phyloP scores from a whole-genome alignment of 2,113 vertebrate species.

The Catharus minimus region DNA sequence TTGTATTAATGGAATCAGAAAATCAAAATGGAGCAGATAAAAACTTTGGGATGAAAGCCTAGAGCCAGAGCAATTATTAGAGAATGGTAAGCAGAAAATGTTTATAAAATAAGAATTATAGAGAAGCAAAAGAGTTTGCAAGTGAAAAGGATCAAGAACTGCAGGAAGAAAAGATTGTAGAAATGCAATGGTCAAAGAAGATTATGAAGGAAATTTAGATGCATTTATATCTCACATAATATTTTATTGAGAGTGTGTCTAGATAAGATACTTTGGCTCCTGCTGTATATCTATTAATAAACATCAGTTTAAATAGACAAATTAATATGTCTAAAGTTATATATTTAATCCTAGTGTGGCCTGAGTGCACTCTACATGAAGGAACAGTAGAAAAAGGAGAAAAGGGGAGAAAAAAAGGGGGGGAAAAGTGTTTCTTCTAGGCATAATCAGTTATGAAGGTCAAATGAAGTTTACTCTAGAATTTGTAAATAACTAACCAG shows the following conservation, averaged over 20 bases:
- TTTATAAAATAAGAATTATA: not conserved
- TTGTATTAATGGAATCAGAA: not conserved
- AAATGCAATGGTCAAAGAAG: not conserved
- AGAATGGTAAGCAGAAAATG: not conserved
- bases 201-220: not conserved
- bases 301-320: not conserved
- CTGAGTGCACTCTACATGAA: not conserved
- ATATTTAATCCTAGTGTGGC: not conserved
- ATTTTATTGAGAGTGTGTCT: not conserved
- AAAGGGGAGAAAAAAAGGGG: accelerated
- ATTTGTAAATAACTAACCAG: conserved; percentile 30
- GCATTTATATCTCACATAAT: not conserved
- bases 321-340: not conserved
- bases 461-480: conserved; percentile 28
- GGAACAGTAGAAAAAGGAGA: not conserved
- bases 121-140: not conserved
- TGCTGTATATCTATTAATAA: not conserved
- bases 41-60: not conserved
- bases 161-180: not conserved
- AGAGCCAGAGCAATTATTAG: not conserved
- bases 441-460: not conserved
- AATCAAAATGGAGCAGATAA: not conserved
- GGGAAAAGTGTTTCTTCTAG: not conserved
- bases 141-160: not conserved
- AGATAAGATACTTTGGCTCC: not conserved